Base-by-base conservation (phyloP, 2,113 vertebrate species). In the Anser brachyrhynchus region DNA sequence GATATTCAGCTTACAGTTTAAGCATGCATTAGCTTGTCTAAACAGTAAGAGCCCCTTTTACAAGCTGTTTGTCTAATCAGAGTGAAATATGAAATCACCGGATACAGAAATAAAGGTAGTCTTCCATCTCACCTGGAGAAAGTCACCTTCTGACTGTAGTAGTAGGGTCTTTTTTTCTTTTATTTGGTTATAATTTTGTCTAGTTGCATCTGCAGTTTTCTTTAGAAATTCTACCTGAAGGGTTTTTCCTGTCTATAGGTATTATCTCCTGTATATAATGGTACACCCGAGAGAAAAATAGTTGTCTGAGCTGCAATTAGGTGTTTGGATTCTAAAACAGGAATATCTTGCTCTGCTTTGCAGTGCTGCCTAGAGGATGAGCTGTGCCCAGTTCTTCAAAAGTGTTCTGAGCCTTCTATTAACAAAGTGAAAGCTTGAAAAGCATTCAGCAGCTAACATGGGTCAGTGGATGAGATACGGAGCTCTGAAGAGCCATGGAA, bases 261-360 rank as follows among this genome's bases (percentile, higher is more conserved):
- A 15, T 15, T 41, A 6, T 65, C 26, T 85, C 13, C 25, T 66
- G 15, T 37, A 5, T 41, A 4, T 15, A 51, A 35, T 62, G 13
- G 25, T 29, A 44, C 29, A 11, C 73, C 55, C 85, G 28, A 59
- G 65, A 71, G 25, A 70, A 62, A 2, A 65, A 3, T 15, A 77
- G 46, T n/a, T 89, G 54, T 28, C 59, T 67, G 69, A 64, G 35
- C 69, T 86, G 90, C 83, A 92, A 7, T 59, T 19, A 80, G 37
- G 31, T 64, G 33, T 88, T 77, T 12, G 3, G 46, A 86, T 84
- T 64, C 61, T 65, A 7, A 21, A 95, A 84, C 88, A 89, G 92
- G 94, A 96, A 92, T 94, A 84, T 90, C 90, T 95, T 84, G 93
- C 90, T 93, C 75, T 61, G 65, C 77, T 88, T 74, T 71, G 89